These are phyloP conservation scores for Rhaphigaster nebulosa DNA, from an alignment of 2,888 invertebrate species.

Conservation along the genomic window DNA sequence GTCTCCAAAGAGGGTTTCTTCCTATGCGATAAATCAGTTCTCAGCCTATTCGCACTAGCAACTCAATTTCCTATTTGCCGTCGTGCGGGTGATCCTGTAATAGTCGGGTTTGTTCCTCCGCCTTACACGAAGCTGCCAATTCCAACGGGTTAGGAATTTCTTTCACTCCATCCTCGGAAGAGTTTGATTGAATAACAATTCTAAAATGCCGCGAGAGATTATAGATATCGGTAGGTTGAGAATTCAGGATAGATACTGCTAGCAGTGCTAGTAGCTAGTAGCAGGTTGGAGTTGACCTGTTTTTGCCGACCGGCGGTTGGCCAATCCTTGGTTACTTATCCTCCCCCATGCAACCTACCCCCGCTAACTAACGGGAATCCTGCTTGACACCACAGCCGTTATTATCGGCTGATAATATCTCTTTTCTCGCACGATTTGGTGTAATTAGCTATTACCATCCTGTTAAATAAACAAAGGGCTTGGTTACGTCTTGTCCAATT, in stretches of 20 bases:
- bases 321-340: neutral
- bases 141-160: neutral
- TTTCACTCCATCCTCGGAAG: neutral
- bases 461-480: constrained; percentile 28
- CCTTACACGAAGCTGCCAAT: neutral
- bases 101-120: neutral
- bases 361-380: constrained; percentile 34
- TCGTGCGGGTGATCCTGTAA: neutral
- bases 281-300: neutral
- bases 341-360: neutral
- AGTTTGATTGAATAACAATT: neutral
- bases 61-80: neutral
- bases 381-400: constrained; percentile 6
- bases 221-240: neutral
- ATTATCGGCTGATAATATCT: constrained; percentile 39
- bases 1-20: neutral
- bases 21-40: neutral
- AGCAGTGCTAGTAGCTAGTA: too few relatives aligned
- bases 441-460: constrained; percentile 36
- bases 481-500: constrained; percentile 19
- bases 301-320: neutral
- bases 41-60: neutral
- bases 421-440: constrained; percentile 41
- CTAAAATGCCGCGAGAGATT: neutral
- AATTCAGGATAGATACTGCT: neutral